Percentiles rank a stretch among this genome's conserved stretches.
Conservation (phyloP, 2,797 vertebrate genomes). For the Megalops cyprinoides region DNA sequence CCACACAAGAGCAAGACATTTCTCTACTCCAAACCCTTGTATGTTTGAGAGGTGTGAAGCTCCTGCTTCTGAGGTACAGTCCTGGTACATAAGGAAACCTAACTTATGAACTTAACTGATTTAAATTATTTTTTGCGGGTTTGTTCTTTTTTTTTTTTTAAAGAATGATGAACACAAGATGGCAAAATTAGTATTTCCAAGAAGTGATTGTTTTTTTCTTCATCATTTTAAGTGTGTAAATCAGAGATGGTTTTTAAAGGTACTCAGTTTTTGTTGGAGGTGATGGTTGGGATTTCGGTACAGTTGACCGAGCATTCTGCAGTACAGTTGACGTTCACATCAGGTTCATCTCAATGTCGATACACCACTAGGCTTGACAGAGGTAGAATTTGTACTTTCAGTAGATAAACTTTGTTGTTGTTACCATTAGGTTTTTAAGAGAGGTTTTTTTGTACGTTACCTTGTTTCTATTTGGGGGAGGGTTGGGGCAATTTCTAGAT, state of each 20-base stretch:
- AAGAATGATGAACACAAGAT: not conserved
- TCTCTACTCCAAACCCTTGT: not conserved
- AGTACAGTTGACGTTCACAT: not conserved
- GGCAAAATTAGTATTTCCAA: not conserved
- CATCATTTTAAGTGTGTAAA: not conserved
- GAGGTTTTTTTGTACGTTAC: not conserved
- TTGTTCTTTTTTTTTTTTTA: constrained; percentile 13
- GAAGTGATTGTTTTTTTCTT: not conserved
- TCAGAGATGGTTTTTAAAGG: not conserved
- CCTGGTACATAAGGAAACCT: constrained; percentile 1
- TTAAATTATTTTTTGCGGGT: constrained; percentile 20
- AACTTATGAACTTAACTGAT: constrained; percentile 13
- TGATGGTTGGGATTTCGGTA: not conserved
- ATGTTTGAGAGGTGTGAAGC: not conserved
- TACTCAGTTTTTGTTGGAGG: not conserved
- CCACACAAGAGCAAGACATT: no score
- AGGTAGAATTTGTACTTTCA: constrained; percentile 11
- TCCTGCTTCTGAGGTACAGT: constrained; percentile 7
- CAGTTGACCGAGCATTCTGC: not conserved
- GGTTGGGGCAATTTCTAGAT: not conserved
- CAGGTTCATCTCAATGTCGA: not conserved
- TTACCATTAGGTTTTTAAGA: constrained; percentile 10
- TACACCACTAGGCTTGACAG: constrained; percentile 5
- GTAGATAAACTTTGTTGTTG: constrained; percentile 13
- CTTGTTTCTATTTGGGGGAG: not conserved